These are phyloP conservation scores for Pygoscelis adeliae DNA, from an alignment of 2,113 vertebrate species.

Conservation along the genomic window DNA sequence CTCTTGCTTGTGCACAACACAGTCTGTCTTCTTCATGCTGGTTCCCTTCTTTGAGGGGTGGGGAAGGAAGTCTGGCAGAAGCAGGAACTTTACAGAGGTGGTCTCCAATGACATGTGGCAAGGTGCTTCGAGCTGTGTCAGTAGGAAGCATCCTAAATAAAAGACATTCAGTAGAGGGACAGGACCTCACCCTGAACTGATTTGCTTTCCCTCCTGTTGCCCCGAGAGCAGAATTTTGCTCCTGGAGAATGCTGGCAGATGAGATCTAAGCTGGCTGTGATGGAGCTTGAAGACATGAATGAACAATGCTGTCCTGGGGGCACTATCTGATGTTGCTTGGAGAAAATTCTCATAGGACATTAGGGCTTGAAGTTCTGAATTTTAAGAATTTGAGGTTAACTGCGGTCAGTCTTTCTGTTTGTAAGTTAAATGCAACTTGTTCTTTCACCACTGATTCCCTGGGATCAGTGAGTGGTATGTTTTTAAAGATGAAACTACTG, in stretches of 20 bases:
- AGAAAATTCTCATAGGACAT: conserved; percentile 18
- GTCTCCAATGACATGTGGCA: not conserved
- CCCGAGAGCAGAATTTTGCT: conserved; percentile 6
- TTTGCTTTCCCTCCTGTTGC: not conserved
- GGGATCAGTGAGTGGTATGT: not conserved
- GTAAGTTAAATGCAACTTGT: not conserved
- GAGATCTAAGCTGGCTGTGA: not conserved
- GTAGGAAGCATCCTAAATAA: not conserved
- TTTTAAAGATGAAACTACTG: not conserved
- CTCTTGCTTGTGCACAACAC: not conserved
- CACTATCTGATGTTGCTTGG: not conserved
- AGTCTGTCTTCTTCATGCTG: not conserved
- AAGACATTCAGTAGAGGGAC: not conserved
- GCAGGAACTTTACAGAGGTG: not conserved
- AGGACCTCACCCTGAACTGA: not conserved
- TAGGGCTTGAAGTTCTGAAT: not conserved
- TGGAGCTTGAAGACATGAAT: not conserved
- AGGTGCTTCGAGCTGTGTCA: not conserved
- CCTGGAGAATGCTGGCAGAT: not conserved
- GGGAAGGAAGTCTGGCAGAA: not conserved
- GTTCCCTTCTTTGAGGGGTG: not conserved
- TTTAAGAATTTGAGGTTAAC: conserved; percentile 24
- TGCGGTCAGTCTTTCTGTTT: not conserved
- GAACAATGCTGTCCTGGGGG: conserved; percentile 1
- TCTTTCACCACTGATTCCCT: not conserved